A percentile compares a stretch with the other conserved stretches of the same genome.
Conservation (phyloP, 2,113 vertebrate species). For the Peucedramus taeniatus region DNA sequence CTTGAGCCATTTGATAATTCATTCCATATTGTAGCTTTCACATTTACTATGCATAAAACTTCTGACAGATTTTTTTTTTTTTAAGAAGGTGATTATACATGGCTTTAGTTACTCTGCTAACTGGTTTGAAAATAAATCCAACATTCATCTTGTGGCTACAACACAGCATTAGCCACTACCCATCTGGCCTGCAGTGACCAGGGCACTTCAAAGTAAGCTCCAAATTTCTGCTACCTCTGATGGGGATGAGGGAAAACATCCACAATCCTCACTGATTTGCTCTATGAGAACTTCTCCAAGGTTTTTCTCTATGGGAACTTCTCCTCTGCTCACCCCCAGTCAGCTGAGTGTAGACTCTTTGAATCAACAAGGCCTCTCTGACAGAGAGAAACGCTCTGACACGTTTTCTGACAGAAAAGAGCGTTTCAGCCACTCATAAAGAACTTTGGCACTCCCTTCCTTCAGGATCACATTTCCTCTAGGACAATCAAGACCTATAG, state of each 20-base stretch:
- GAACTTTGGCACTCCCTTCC: background rate
- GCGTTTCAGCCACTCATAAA: background rate
- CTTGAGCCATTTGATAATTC: constrained; percentile 22
- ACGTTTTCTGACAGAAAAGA: background rate
- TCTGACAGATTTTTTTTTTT: background rate
- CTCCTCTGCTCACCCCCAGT: background rate
- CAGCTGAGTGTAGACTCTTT: background rate
- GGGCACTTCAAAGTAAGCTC: background rate
- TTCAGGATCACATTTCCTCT: background rate
- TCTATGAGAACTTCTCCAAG: background rate
- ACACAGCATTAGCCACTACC: background rate
- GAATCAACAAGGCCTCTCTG: background rate
- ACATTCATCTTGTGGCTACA: background rate
- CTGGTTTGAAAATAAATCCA: background rate
- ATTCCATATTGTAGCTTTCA: constrained; percentile 39
- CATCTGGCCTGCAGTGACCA: background rate
- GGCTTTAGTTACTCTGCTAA: background rate
- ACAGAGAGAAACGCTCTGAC: too few species aligned
- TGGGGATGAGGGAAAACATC: fast-evolving
- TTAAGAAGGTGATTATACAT: background rate
- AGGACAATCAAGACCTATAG: fast-evolving
- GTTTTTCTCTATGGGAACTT: background rate
- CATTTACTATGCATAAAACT: background rate
- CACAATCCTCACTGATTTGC: background rate
- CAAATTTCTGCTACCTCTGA: background rate